A percentile compares a stretch with the other conserved stretches of the same genome.
phyloP scores from a whole-genome alignment of 2,797 vertebrate genomes.

The Hydrophis major region DNA sequence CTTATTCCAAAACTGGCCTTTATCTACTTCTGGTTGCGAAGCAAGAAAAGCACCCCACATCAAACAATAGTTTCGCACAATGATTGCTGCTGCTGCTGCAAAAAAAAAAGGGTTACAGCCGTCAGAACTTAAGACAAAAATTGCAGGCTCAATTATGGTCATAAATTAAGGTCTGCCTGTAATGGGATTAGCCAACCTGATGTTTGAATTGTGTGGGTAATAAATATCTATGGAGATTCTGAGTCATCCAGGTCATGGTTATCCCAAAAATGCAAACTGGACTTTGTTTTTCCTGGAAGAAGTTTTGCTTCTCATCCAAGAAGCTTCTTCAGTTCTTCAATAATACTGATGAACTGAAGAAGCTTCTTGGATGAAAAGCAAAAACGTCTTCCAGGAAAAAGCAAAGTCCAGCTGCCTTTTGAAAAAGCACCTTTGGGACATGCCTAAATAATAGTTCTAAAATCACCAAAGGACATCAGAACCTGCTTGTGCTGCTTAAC shows the following conservation, averaged over 20 bases:
- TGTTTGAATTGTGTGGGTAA: neutral
- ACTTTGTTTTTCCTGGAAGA: neutral
- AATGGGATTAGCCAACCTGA: neutral
- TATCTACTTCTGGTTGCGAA: no score
- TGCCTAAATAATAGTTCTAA: neutral
- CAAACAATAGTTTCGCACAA: no score
- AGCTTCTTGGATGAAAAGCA: neutral
- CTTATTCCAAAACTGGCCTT: no score
- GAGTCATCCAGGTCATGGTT: neutral
- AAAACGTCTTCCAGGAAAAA: neutral
- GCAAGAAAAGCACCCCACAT: no score
- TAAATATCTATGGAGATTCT: neutral
- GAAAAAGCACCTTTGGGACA: neutral
- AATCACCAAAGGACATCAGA: neutral
- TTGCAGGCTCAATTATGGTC: neutral
- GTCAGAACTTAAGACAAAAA: no score
- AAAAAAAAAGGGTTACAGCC: no score
- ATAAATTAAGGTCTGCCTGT: neutral
- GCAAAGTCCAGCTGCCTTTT: neutral
- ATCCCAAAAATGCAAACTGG: neutral
- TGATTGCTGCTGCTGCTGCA: no score
- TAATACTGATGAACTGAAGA: neutral
- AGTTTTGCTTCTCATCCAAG: neutral
- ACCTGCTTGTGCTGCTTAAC: neutral
- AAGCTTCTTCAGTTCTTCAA: neutral